Percentiles rank a stretch among this genome's conserved stretches.
These are phyloP conservation scores for Escarpia spicata DNA, from an alignment of 2,888 invertebrate genomes.

Conservation along the genomic window DNA sequence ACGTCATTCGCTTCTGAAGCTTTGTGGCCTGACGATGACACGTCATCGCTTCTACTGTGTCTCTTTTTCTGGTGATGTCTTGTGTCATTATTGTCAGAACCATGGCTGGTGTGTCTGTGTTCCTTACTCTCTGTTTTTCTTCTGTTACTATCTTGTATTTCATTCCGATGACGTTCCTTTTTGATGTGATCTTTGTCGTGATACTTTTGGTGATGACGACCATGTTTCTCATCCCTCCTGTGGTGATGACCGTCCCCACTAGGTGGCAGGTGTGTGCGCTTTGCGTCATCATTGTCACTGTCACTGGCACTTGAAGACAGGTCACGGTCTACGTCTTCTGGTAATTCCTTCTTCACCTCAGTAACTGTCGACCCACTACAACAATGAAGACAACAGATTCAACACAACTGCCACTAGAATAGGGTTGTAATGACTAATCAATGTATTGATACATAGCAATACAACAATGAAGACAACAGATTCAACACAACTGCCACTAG, in stretches of 20 bases:
- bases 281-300: background rate
- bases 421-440: too few relatives aligned
- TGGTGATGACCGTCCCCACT: background rate
- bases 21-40: background rate
- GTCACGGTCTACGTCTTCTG: background rate
- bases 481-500: too few relatives aligned
- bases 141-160: background rate
- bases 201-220: background rate
- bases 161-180: background rate
- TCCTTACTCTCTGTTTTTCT: background rate
- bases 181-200: background rate
- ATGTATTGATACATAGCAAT: background rate
- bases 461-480: background rate
- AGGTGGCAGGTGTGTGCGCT: background rate
- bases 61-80: background rate
- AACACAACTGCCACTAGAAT: too few relatives aligned
- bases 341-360: background rate
- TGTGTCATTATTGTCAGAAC: background rate
- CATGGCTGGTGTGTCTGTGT: background rate
- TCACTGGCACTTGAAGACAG: background rate
- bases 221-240: background rate
- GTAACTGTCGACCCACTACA: background rate
- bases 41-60: background rate
- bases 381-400: too few relatives aligned
- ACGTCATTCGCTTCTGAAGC: background rate